Conservation (phyloP, 92 coral and sea anemone species). For the Bergia puertoricense region DNA sequence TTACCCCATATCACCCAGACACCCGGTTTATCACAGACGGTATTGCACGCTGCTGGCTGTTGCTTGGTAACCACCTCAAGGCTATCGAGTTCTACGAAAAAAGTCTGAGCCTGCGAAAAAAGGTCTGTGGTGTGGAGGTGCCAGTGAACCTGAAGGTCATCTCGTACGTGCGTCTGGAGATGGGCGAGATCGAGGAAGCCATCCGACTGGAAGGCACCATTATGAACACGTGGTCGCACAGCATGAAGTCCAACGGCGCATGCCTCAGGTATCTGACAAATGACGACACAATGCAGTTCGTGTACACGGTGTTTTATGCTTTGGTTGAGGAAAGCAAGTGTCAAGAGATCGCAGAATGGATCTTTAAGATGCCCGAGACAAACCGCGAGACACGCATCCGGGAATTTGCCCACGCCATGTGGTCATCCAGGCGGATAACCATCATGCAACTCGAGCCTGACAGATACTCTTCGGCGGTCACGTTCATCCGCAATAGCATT, state of each 20-base stretch:
- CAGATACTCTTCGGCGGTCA: conserved; percentile 33
- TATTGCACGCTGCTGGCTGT: conserved; percentile 44
- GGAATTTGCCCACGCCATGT: conserved; percentile 49
- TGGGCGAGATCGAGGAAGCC: conserved; percentile 42
- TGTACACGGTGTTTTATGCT: conserved; percentile 48
- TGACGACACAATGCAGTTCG: conserved; percentile 34
- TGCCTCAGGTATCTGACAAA: conserved; percentile 35
- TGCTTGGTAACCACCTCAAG: conserved; percentile 33
- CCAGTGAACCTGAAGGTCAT: conserved; percentile 42
- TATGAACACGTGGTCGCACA: conserved; percentile 43
- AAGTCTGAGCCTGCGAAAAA: conserved; percentile 35
- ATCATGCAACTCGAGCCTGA: conserved; percentile 47
- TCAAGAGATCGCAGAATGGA: conserved; percentile 19
- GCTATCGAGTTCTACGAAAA: conserved; percentile 42
- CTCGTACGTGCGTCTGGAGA: conserved; percentile 31
- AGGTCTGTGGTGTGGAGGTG: conserved; percentile 45
- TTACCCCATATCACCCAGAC: conserved; percentile 34
- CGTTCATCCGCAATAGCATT: conserved; percentile 17
- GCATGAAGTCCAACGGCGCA: conserved; percentile 49
- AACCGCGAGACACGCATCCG: conserved; percentile 54
- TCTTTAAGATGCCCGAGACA: conserved; percentile 33
- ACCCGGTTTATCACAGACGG: conserved; percentile 46
- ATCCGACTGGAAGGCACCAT: conserved; percentile 28
- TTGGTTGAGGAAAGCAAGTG: conserved; percentile 36
- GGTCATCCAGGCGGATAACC: conserved; percentile 41